Evolutionary conservation across 2,888 invertebrate genomes (phyloP).

Genomic region (Luperina nickerlii): DNA sequence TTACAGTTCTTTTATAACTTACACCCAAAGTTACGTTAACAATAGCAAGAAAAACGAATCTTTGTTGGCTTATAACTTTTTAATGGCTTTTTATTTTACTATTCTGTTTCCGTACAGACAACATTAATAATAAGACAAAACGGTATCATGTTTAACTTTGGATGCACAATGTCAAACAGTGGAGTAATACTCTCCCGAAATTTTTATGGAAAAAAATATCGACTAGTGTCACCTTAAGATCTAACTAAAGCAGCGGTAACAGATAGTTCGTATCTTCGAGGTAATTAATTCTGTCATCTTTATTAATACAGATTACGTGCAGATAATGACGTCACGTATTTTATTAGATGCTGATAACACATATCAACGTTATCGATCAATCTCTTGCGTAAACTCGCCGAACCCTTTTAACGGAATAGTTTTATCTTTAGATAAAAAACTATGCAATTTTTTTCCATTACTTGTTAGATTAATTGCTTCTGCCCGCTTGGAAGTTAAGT

Average conservation of each 20-base stretch:
- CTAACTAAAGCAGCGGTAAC: constrained; percentile 9
- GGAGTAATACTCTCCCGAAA: too few relatives aligned
- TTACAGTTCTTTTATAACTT: too few relatives aligned
- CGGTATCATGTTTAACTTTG: too few relatives aligned
- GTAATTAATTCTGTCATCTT: constrained; percentile 45
- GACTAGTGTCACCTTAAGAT: not conserved
- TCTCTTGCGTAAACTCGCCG: constrained; percentile 46
- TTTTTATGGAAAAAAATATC: too few relatives aligned
- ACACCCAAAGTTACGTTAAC: too few relatives aligned
- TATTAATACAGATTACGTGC: constrained; percentile 30
- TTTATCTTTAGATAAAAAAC: constrained; percentile 29
- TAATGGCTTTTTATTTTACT: too few relatives aligned
- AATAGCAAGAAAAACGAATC: too few relatives aligned
- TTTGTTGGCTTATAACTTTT: too few relatives aligned
- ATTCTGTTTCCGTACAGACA: too few relatives aligned
- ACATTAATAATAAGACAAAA: too few relatives aligned
- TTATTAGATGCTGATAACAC: constrained; percentile 44
- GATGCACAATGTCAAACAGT: too few relatives aligned
- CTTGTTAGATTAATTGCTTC: not conserved
- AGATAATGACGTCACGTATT: constrained; percentile 41
- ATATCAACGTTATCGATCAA: constrained; percentile 58
- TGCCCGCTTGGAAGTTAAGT: not conserved
- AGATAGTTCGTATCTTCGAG: constrained; percentile 27
- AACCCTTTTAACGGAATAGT: constrained; percentile 35
- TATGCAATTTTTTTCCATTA: constrained; percentile 17